These are phyloP conservation scores for Pantherophis alleghaniensis DNA, from an alignment of 2,797 vertebrate genomes.

Conservation along the genomic window DNA sequence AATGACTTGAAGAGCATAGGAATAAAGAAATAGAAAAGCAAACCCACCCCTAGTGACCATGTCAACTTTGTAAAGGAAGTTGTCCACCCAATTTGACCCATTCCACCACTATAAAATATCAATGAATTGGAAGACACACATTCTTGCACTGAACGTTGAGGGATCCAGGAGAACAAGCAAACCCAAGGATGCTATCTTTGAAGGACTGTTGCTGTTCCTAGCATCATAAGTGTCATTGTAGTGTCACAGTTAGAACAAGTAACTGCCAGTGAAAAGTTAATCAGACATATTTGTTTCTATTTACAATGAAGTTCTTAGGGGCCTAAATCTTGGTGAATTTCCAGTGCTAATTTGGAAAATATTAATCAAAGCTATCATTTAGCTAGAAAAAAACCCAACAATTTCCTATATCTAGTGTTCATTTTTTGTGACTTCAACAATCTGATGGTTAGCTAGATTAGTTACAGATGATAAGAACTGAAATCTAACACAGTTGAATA, in stretches of 20 bases:
- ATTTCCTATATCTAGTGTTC: neutral
- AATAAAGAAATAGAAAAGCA: neutral
- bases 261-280: neutral
- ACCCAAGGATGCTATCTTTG: neutral
- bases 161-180: neutral
- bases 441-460: neutral
- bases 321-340: neutral
- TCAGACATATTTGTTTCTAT: neutral
- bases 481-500: neutral
- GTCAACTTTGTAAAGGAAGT: neutral
- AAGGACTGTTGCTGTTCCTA: neutral
- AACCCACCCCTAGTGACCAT: neutral
- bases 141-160: neutral
- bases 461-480: neutral
- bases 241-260: neutral
- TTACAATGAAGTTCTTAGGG: neutral
- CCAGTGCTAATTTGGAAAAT: neutral
- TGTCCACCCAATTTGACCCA: neutral
- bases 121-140: no score
- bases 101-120: neutral
- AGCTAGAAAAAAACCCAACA: neutral
- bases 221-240: neutral
- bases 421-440: neutral
- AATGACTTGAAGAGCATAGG: neutral
- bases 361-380: neutral